These are phyloP conservation scores for Iphiclides podalirius DNA, from an alignment of 2,888 invertebrate genomes.

Conservation along the genomic window DNA sequence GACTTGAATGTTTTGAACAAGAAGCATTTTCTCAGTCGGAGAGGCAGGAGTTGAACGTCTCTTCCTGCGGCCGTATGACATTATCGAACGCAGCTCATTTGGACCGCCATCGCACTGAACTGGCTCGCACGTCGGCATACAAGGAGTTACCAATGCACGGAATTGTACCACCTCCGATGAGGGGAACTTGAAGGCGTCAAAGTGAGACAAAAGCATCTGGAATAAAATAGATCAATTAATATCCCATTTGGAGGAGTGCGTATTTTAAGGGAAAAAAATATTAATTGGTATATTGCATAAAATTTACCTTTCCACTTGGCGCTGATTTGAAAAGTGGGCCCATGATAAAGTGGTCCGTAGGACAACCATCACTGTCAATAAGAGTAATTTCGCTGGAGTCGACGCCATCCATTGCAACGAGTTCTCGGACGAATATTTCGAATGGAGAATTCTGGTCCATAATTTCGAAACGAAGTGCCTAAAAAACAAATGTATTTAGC, in stretches of 20 bases:
- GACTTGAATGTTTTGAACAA: constrained; percentile 95
- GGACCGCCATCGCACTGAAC: constrained; percentile 94
- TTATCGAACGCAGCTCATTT: constrained; percentile 89
- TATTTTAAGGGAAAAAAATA: too few relatives aligned
- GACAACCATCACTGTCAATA: constrained; percentile 95
- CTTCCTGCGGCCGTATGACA: constrained; percentile 91
- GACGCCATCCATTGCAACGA: constrained; percentile 96
- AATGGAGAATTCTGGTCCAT: constrained; percentile 95
- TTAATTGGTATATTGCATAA: too few relatives aligned
- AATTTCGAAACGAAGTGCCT: constrained; percentile 93
- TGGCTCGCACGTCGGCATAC: constrained; percentile 95
- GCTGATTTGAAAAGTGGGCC: constrained; percentile 92
- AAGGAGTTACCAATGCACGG: constrained; percentile 96
- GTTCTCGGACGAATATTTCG: constrained; percentile 96
- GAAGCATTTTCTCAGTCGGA: constrained; percentile 88
- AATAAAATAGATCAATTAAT: constrained; percentile 30
- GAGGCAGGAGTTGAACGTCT: constrained; percentile 83
- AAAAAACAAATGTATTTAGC: constrained; percentile 45
- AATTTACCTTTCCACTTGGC: constrained; percentile 87
- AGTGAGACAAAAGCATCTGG: constrained; percentile 91
- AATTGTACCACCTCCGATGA: constrained; percentile 97
- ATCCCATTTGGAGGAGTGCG: too few relatives aligned
- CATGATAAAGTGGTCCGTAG: constrained; percentile 96
- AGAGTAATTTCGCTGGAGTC: constrained; percentile 95
- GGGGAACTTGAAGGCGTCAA: constrained; percentile 98